Evolutionary conservation across 2,797 vertebrate genomes (phyloP).

Genomic region (Melopsittacus undulatus): DNA sequence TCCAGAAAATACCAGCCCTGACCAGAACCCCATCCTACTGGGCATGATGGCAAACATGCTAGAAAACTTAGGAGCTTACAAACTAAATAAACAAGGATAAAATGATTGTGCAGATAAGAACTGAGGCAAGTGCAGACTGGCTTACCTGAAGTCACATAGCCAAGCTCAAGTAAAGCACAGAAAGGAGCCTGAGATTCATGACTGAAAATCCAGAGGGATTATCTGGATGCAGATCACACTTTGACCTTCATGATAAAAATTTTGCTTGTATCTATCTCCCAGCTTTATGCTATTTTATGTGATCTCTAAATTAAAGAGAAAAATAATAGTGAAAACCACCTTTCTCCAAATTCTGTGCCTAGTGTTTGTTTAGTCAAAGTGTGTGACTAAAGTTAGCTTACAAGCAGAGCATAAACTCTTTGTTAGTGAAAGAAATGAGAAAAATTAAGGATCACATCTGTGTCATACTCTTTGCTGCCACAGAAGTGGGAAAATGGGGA

Average conservation of each 20-base stretch:
- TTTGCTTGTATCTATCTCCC: neutral
- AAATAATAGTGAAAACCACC: neutral
- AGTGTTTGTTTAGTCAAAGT: neutral
- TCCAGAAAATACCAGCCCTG: neutral
- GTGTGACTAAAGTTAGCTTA: neutral
- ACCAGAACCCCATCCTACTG: neutral
- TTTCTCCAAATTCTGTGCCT: neutral
- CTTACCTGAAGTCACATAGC: neutral
- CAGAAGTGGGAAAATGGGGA: neutral
- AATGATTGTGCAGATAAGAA: neutral
- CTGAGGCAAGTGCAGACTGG: neutral
- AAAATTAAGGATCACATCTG: neutral
- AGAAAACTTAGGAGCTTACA: neutral
- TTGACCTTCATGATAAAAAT: neutral
- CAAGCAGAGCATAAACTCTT: neutral
- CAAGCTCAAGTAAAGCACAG: neutral
- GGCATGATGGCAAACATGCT: neutral
- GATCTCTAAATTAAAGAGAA: neutral
- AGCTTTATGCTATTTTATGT: neutral
- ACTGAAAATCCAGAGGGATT: neutral
- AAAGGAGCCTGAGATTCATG: neutral
- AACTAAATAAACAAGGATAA: neutral
- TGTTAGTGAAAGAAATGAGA: neutral
- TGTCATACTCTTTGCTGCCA: neutral
- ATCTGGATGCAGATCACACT: neutral